A percentile compares a stretch with the other conserved stretches of the same genome.
Evolutionary conservation across 2,888 invertebrate genomes (phyloP).

Genomic region (Cacoxenus indagator): DNA sequence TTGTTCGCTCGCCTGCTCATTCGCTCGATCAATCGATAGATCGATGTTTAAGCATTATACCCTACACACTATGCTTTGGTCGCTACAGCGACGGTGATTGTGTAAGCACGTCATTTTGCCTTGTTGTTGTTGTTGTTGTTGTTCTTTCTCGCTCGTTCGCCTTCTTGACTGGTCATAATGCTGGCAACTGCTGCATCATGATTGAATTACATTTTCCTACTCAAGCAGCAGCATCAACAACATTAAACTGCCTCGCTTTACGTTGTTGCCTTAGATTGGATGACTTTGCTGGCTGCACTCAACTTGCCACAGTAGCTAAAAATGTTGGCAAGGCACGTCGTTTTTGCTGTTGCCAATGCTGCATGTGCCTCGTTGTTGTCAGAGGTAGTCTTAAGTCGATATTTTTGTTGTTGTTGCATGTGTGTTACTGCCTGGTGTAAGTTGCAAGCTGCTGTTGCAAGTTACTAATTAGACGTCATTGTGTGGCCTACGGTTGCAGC

Average conservation of each 20-base stretch:
- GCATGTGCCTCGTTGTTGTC: conserved; percentile 16
- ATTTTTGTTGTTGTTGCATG: conserved; percentile 26
- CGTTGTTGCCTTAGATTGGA: conserved; percentile 14
- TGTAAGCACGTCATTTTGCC: conserved; percentile 2
- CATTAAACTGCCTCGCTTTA: conserved; percentile 15
- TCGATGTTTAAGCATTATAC: not conserved
- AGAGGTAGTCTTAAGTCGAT: conserved; percentile 22
- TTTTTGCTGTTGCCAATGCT: conserved; percentile 6
- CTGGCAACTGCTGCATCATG: conserved; percentile 3
- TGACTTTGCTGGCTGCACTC: conserved; percentile 1
- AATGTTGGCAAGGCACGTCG: conserved; percentile 28
- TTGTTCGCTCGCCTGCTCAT: not conserved
- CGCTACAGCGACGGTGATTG: not conserved
- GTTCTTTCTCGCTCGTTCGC: not conserved
- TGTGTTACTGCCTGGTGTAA: not conserved
- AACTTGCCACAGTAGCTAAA: conserved; percentile 39
- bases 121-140: not conserved
- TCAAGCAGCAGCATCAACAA: not conserved
- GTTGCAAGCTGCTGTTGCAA: conserved; percentile 14
- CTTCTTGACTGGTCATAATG: conserved; percentile 8
- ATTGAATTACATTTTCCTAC: conserved; percentile 16
- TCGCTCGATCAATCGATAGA: not conserved
- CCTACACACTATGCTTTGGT: not conserved
- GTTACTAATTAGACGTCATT: conserved; percentile 60
- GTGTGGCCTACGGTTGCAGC: conserved; percentile 41